These are phyloP conservation scores for Cancer borealis DNA, from an alignment of 2,888 invertebrate species.

Conservation along the genomic window DNA sequence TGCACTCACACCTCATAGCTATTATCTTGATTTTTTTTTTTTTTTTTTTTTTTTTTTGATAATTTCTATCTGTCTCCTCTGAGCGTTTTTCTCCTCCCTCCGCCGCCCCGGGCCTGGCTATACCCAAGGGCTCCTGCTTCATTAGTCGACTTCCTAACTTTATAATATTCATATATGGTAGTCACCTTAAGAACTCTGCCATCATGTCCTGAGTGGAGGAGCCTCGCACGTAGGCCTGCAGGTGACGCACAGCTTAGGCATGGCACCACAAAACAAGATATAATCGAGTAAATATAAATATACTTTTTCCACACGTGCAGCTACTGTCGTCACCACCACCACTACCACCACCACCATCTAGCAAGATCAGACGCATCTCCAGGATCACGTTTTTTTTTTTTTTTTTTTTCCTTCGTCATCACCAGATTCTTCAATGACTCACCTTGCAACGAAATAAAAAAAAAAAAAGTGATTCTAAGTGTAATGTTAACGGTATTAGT, in stretches of 20 bases:
- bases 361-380: too few relatives aligned
- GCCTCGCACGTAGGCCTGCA: background rate
- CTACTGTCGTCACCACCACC: background rate
- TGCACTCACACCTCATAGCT: background rate
- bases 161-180: slow-evolving; percentile 13
- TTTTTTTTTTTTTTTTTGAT: background rate
- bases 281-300: background rate
- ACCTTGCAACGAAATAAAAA: background rate
- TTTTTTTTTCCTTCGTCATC: background rate
- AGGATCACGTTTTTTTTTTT: background rate
- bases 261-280: background rate
- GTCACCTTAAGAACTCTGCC: background rate
- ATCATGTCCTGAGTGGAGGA: background rate
- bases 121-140: slow-evolving; percentile 18
- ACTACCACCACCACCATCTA: background rate
- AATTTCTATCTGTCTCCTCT: background rate
- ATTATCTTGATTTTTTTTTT: background rate
- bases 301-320: background rate
- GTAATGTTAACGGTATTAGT: background rate
- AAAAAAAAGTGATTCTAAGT: background rate
- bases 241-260: background rate
- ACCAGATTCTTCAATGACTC: background rate
- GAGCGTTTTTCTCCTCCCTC: background rate
- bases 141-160: background rate
- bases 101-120: background rate